phyloP scores from a whole-genome alignment of 2,113 vertebrate species.

The Micromys minutus region DNA sequence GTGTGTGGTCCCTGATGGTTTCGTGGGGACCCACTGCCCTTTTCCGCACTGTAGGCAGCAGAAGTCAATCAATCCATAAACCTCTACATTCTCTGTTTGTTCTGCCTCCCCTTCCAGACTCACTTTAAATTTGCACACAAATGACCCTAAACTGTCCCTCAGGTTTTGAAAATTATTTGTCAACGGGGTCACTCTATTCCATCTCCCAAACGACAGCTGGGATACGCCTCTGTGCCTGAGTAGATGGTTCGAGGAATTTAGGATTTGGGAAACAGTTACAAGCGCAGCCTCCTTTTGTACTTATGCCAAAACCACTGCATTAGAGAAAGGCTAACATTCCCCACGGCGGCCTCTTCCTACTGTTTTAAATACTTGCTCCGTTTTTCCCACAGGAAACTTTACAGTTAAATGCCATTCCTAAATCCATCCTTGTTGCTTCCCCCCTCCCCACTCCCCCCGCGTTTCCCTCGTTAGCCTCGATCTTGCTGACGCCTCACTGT shows the following conservation, averaged over 20 bases:
- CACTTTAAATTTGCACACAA: background rate
- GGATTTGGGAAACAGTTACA: background rate
- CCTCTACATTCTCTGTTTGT: background rate
- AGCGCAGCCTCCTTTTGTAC: slow-evolving; percentile 35
- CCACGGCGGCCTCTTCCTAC: slow-evolving; percentile 63
- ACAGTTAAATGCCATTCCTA: slow-evolving; percentile 48
- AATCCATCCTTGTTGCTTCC: background rate
- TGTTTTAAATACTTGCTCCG: slow-evolving; percentile 73
- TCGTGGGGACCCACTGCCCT: background rate
- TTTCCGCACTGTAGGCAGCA: slow-evolving; percentile 15
- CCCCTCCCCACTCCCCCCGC: background rate
- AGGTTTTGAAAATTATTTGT: background rate
- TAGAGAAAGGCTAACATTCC: slow-evolving; percentile 55
- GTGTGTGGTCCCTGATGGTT: background rate
- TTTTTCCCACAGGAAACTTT: slow-evolving; percentile 80
- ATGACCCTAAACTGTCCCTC: background rate
- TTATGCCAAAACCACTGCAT: slow-evolving; percentile 54
- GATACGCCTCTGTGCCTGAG: background rate
- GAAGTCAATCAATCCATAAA: background rate
- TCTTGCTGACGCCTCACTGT: background rate
- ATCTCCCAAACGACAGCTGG: background rate
- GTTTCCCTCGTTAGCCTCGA: background rate
- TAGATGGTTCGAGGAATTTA: background rate
- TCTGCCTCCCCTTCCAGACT: background rate
- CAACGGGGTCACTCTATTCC: background rate